phyloP scores from a whole-genome alignment of 53 echinoderm and acorn worm species.

The Henricia sp. region DNA sequence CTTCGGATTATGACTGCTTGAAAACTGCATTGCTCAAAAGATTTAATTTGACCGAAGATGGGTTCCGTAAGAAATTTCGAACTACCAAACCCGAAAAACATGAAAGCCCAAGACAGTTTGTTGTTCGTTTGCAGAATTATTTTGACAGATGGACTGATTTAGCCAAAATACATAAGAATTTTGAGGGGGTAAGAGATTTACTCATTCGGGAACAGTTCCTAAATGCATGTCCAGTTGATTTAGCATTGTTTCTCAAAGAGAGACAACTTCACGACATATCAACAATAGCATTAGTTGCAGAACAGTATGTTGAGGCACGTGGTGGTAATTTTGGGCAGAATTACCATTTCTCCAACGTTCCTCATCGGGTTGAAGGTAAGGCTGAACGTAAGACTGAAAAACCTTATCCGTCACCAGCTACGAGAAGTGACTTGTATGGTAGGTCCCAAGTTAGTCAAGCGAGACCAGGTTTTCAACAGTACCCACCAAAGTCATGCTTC shows the following conservation, averaged over 20 bases:
- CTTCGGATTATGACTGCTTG: slow-evolving; percentile 20
- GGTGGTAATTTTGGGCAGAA: background rate
- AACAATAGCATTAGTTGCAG: background rate
- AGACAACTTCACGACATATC: slow-evolving; percentile 8
- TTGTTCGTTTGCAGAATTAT: slow-evolving; percentile 4
- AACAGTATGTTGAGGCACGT: slow-evolving; percentile 35
- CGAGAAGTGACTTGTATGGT: background rate
- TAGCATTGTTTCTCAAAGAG: slow-evolving; percentile 24
- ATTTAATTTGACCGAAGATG: too few relatives aligned
- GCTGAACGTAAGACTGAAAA: background rate
- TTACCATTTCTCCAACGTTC: background rate
- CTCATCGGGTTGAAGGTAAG: background rate
- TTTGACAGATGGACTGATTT: slow-evolving; percentile 10
- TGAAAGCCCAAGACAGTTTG: slow-evolving; percentile 12
- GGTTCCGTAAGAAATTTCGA: slow-evolving; percentile 30
- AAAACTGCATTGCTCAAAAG: too few relatives aligned
- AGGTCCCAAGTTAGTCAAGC: background rate
- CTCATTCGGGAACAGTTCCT: slow-evolving; percentile 12
- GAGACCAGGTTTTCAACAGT: background rate
- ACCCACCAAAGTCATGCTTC: background rate
- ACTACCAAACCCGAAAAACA: background rate
- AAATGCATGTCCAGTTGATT: slow-evolving; percentile 1
- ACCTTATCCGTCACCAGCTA: background rate
- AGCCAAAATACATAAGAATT: background rate
- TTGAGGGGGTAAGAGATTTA: slow-evolving; percentile 8